Evolutionary conservation across 2,888 invertebrate genomes (phyloP).

Genomic region (Plebejus anna): DNA sequence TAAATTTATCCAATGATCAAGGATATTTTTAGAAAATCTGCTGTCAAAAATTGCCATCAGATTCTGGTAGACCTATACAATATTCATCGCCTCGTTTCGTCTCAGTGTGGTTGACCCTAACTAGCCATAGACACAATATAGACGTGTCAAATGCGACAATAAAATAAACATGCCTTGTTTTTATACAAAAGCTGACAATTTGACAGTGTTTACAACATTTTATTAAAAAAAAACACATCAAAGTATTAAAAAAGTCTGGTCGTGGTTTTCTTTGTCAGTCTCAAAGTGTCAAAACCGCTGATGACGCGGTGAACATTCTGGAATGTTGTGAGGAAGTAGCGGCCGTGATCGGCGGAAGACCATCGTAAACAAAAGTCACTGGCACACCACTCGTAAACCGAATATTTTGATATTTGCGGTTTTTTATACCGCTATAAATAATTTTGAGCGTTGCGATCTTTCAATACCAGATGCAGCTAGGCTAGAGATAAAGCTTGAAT

Average conservation of each 20-base stretch:
- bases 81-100: too few relatives aligned
- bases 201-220: too few relatives aligned
- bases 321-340: conserved; percentile 16
- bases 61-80: too few relatives aligned
- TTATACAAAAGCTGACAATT: too few relatives aligned
- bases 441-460: conserved; percentile 2
- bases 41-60: too few relatives aligned
- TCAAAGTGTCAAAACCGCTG: conserved; percentile 8
- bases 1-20: too few relatives aligned
- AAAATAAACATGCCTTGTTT: too few relatives aligned
- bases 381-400: conserved; percentile 23
- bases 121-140: too few relatives aligned
- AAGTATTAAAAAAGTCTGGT: neutral
- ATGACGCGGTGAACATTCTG: conserved; percentile 11
- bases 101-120: too few relatives aligned
- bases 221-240: too few relatives aligned
- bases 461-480: neutral
- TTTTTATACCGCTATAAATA: conserved; percentile 13
- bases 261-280: neutral
- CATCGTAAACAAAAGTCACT: conserved; percentile 24
- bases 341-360: conserved; percentile 15
- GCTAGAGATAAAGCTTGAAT: neutral
- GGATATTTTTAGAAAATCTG: too few relatives aligned
- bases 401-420: conserved; percentile 19
- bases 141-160: too few relatives aligned